phyloP scores from a whole-genome alignment of 2,113 vertebrate species.

The Nyctereutes procyonoides region DNA sequence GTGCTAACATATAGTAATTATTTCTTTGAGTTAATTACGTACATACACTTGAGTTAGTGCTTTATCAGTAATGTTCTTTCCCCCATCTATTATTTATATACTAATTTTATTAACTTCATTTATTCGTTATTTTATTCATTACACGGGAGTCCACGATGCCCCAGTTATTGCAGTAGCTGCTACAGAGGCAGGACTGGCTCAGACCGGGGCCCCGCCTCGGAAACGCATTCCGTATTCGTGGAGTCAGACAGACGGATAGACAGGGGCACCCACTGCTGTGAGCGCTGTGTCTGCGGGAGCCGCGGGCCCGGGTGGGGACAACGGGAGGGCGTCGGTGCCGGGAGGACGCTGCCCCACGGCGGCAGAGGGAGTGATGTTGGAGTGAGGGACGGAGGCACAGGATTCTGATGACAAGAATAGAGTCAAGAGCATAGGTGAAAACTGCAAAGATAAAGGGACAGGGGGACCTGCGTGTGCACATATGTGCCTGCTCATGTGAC shows the following conservation, averaged over 20 bases:
- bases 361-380: rapidly evolving
- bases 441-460: no score
- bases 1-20: neutral
- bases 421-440: neutral
- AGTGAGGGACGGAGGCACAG: neutral
- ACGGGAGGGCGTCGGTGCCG: rapidly evolving
- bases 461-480: neutral
- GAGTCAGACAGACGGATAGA: neutral
- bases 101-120: constrained; percentile 60
- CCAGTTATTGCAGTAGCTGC: constrained; percentile 2
- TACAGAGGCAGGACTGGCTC: neutral
- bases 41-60: neutral
- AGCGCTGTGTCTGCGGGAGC: neutral
- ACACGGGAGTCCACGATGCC: neutral
- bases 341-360: rapidly evolving
- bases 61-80: constrained; percentile 30
- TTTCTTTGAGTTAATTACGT: constrained; percentile 17
- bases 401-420: neutral
- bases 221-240: neutral
- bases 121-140: constrained; percentile 39
- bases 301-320: neutral
- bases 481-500: rapidly evolving
- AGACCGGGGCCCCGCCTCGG: neutral
- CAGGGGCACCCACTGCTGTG: rapidly evolving
- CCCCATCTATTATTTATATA: constrained; percentile 64